Base-by-base conservation (phyloP, 2,888 invertebrate species). In the Rhabditoides inermis region DNA sequence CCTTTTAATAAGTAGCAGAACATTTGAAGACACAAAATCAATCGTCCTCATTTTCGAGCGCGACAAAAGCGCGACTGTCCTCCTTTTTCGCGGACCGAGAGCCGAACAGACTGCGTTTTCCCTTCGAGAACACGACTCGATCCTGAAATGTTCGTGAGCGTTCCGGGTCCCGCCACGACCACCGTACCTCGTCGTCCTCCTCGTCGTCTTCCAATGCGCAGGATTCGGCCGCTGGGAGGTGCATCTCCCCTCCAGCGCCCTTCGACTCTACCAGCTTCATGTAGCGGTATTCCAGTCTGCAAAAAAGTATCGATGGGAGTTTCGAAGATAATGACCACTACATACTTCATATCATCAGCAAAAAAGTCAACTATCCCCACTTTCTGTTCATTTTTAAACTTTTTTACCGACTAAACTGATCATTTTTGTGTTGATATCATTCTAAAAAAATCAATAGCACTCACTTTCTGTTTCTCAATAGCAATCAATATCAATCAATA, bases 211-310 rank as follows among this genome's bases (percentile, higher is more conserved):
- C 62, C 40, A 72, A 37, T 12, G 65, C 72, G 41, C 72, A 72
- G 18, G 61, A 65, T 41, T 70, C 65, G 18, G 56, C 69, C 30
- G 48, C 68, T 41, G 68, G 65, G n/a, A n/a, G n/a, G n/a, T n/a
- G n/a, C 47, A 68, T 25, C 40, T 68, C 65, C 18, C 37, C 51
- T 1, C 54, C 54, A 26, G 65, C 69, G 6, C 60, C 60, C 39
- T 60, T 56, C 15, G 58, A 54, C 49, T 67, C 73, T 5, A 69
- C 61, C 32, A 73, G 48, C 32, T 70, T 55, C 32, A 66, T 69
- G 53, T 74, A 74, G 32, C 70, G 69, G 55, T 73, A 70, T 46
- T 74, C 72, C 23, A 74, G 45, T 37, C 69, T 69, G 46, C 40
- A 69, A 52, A 10, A 12, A 26, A 26, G 32, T 3, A n/a, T 6